phyloP scores from a whole-genome alignment of 2,797 vertebrate species.

The Emys orbicularis region DNA sequence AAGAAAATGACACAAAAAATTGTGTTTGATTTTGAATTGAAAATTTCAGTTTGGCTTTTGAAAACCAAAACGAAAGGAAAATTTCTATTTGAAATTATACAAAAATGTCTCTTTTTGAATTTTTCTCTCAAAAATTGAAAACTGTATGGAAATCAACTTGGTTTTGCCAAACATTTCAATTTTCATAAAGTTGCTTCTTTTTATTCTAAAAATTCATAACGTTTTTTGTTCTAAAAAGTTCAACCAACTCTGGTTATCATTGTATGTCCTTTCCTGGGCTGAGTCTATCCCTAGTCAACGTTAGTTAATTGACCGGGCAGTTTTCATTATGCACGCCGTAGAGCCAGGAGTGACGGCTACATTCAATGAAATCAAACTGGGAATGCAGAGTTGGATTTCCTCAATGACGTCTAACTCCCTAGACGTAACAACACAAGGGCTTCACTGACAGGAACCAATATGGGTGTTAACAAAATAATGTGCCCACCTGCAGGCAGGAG shows the following conservation, averaged over 20 bases:
- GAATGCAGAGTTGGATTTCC: not conserved
- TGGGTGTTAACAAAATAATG: not conserved
- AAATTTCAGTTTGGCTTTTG: not conserved
- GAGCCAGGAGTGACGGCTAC: not conserved
- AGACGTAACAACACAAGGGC: accelerated
- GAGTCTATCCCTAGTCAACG: accelerated
- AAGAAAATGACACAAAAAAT: not conserved
- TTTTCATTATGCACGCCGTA: not conserved
- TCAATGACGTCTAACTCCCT: not conserved
- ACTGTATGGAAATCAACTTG: not conserved
- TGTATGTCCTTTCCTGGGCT: not conserved
- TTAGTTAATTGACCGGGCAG: not conserved
- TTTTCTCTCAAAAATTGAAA: not conserved
- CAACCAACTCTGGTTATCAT: not conserved
- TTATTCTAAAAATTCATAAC: not conserved
- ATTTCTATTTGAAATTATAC: not conserved
- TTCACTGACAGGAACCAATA: not conserved
- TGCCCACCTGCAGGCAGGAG: not conserved
- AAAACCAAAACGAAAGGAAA: not conserved
- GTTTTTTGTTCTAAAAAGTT: not conserved
- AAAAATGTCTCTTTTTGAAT: not conserved
- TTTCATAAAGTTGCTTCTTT: not conserved
- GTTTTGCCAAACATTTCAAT: not conserved
- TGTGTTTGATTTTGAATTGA: not conserved
- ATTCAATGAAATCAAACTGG: not conserved